These are phyloP conservation scores for Etia nguti DNA, from an alignment of 2,113 vertebrate genomes.

Conservation along the genomic window DNA sequence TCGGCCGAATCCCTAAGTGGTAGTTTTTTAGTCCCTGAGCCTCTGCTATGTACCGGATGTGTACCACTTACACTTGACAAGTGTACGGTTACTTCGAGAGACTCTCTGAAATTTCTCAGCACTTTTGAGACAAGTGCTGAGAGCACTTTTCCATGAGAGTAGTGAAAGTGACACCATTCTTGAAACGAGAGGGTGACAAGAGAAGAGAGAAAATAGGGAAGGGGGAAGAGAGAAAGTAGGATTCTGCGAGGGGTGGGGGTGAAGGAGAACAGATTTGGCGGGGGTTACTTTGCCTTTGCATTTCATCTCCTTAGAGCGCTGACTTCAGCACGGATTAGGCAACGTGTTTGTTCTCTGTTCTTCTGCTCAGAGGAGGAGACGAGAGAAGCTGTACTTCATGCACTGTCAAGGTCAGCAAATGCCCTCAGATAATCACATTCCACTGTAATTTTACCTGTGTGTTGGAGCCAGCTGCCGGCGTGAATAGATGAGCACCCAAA, in stretches of 20 bases:
- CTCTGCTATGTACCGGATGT: conserved; percentile 48
- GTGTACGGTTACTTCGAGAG: conserved; percentile 60
- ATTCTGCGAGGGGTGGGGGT: neutral
- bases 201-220: conserved; percentile 10
- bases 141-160: conserved; percentile 59
- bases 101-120: conserved; percentile 66
- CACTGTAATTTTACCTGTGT: conserved; percentile 63
- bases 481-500: conserved; percentile 24
- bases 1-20: conserved; percentile 13
- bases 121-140: conserved; percentile 64
- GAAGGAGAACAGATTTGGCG: conserved; percentile 5
- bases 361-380: conserved; percentile 18
- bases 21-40: conserved; percentile 19
- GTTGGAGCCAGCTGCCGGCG: conserved; percentile 38
- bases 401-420: conserved; percentile 62
- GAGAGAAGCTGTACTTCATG: conserved; percentile 22
- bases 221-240: neutral
- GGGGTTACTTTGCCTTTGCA: conserved; percentile 17
- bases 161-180: conserved; percentile 67
- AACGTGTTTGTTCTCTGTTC: conserved; percentile 58
- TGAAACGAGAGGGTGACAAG: conserved; percentile 28
- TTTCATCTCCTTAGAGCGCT: conserved; percentile 64
- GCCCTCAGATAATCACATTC: conserved; percentile 64
- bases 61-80: conserved; percentile 59
- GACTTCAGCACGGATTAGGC: conserved; percentile 70